Base-by-base conservation (phyloP, 2,113 vertebrate species). In the Zootoca vivipara region DNA sequence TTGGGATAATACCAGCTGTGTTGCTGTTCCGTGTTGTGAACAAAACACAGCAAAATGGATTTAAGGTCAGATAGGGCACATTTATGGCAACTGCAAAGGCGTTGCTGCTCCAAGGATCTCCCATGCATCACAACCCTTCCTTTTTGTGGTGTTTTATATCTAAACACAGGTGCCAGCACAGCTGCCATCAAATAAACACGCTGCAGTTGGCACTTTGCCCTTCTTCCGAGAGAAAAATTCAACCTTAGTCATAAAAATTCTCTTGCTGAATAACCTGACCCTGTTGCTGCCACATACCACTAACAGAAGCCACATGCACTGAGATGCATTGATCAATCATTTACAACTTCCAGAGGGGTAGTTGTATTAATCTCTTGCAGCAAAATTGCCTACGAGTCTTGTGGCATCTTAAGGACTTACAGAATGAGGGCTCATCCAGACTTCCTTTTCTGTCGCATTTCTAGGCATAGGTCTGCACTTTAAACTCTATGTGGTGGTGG, bases 91-190 rank as follows among this genome's bases (percentile, higher is more conserved):
- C 78, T 89, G 58, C 28, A 82, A 67, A 75, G 56, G 38, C 81
- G 28, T 82, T 64, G 62, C 75, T 28, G 73, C 12, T 40, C 58
- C 79, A 72, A 72, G 13, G 52, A 1, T 73, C 70, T 26, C 40
- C 69, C 91, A 87, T 82, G 22, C 15, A 58, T 88, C n/a, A 24
- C 6, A 35, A 83, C 38, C 3, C 24, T 22, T 0, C 0, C 1
- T 13, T 85, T n/a, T 73, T 13, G 42, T 62, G 58, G 22, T 70
- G 79, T 75, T 86, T 86, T 70, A 77, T 83, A 58, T 77, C 35
- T 67, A 85, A 92, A 91, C 3, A 58, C 33, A 90, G 35, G 28
- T 83, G 79, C 40, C 72, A 78, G 42, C 28, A n/a, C 35, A 77
- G 13, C 62, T 78, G 72, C 70, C 33, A 67, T 77, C 28, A 46